phyloP scores from a whole-genome alignment of 2,113 vertebrate species.

The Nerophis lumbriciformis region DNA sequence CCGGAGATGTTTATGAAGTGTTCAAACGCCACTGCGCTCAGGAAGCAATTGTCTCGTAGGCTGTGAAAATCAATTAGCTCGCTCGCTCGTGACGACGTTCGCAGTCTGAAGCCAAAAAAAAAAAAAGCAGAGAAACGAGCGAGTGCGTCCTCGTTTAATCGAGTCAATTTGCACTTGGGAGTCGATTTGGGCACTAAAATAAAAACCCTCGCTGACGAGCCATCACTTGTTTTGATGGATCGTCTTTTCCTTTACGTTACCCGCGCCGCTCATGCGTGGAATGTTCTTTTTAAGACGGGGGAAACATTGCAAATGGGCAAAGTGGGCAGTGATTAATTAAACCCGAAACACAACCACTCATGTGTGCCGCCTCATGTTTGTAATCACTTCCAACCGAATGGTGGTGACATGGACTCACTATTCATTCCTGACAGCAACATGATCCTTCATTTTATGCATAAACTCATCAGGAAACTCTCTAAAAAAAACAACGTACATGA shows the following conservation, averaged over 20 bases:
- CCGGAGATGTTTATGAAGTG: neutral
- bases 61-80: slow-evolving; percentile 52
- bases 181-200: slow-evolving; percentile 4
- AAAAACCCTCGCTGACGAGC: slow-evolving; percentile 20
- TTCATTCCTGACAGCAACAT: neutral
- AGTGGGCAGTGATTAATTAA: slow-evolving; percentile 2
- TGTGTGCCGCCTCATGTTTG: neutral
- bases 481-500: neutral
- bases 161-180: slow-evolving; percentile 13
- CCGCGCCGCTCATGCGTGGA: slow-evolving; percentile 4
- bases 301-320: neutral
- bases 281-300: neutral
- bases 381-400: neutral
- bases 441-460: neutral
- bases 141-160: slow-evolving; percentile 20
- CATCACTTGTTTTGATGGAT: slow-evolving; percentile 24
- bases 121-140: neutral
- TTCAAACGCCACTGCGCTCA: slow-evolving; percentile 21
- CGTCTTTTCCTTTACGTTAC: slow-evolving; percentile 2
- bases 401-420: neutral
- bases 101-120: slow-evolving; percentile 32
- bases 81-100: slow-evolving; percentile 37
- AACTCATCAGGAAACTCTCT: neutral
- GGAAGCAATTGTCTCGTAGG: slow-evolving; percentile 45
- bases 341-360: neutral